Conservation (phyloP, 2,113 vertebrate genomes). For the Illadopsis cleaveri region DNA sequence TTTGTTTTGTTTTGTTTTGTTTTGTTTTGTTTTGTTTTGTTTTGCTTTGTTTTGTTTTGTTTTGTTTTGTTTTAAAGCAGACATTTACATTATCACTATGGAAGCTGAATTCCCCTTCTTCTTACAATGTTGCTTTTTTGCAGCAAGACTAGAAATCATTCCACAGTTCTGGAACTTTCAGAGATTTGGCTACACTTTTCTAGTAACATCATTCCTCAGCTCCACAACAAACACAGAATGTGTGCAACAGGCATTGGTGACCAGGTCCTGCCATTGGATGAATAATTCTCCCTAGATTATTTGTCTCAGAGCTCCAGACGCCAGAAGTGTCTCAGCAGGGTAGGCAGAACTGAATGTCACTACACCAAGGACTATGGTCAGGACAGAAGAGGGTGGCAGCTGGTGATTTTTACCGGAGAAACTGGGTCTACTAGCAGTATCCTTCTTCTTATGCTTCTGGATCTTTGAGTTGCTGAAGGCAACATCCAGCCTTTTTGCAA, state of each 20-base stretch:
- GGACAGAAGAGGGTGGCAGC: background rate
- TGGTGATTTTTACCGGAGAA: background rate
- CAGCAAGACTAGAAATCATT: background rate
- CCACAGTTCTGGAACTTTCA: background rate
- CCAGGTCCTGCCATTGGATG: background rate
- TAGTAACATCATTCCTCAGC: background rate
- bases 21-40: background rate
- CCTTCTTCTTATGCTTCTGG: background rate
- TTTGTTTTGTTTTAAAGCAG: background rate
- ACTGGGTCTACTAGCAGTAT: background rate
- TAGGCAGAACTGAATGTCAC: background rate
- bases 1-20: background rate
- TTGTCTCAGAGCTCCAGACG: background rate
- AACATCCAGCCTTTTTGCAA: background rate
- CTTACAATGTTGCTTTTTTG: background rate
- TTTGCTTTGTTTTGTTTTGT: background rate
- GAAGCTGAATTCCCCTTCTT: background rate
- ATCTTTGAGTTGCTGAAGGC: background rate
- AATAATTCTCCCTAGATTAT: background rate
- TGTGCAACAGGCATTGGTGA: background rate
- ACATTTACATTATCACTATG: background rate
- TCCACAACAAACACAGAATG: background rate
- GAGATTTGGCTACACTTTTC: background rate
- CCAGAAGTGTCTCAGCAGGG: background rate
- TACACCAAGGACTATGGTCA: background rate